Evolutionary conservation across 2,113 vertebrate species (phyloP).

Genomic region (Laticauda laticaudata): DNA sequence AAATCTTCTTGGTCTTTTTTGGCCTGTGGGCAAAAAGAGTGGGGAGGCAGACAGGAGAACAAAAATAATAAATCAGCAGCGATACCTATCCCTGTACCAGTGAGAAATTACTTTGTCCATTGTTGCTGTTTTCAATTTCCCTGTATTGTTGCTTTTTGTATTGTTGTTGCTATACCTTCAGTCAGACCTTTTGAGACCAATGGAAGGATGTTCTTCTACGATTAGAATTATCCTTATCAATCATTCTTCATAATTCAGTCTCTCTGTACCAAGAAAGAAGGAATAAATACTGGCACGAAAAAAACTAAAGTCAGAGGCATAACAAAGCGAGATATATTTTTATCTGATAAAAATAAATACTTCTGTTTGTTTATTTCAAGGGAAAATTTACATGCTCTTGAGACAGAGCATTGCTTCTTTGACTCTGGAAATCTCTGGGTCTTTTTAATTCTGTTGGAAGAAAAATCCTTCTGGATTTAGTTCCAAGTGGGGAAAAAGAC

Average conservation of each 20-base stretch:
- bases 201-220: not conserved
- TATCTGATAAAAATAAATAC: not conserved
- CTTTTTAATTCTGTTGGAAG: not conserved
- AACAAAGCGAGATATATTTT: not conserved
- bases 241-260: not conserved
- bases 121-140: not conserved
- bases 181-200: not conserved
- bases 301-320: not conserved
- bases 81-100: not conserved
- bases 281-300: not conserved
- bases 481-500: too few relatives aligned
- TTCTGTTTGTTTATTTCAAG: constrained; percentile 21
- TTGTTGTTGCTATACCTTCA: not conserved
- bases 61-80: not conserved
- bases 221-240: not conserved
- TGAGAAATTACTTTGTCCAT: not conserved
- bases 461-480: too few relatives aligned
- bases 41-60: not conserved
- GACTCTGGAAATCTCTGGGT: not conserved
- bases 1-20: not conserved
- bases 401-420: not conserved
- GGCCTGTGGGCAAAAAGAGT: not conserved
- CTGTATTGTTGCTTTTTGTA: not conserved
- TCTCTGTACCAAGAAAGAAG: not conserved
- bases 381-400: not conserved